phyloP scores from a whole-genome alignment of 2,888 invertebrate genomes.

The Folsomia manolachei region DNA sequence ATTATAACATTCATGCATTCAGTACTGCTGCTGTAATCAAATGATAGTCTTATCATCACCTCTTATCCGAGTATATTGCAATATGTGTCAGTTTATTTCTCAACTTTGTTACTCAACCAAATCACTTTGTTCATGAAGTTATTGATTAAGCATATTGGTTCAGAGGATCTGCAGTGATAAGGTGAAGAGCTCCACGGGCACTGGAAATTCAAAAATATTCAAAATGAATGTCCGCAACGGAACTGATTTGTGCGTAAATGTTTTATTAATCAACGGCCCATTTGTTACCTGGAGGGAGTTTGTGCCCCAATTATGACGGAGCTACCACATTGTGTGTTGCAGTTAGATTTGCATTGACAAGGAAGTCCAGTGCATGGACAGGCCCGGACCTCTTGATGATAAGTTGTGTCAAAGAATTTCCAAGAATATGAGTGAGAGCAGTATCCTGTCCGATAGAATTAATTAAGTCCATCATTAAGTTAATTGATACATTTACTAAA shows the following conservation, averaged over 20 bases:
- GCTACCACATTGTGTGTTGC: slow-evolving; percentile 24
- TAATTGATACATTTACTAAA: not conserved
- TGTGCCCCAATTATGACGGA: slow-evolving; percentile 24
- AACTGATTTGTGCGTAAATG: not conserved
- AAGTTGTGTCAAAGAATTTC: slow-evolving; percentile 23
- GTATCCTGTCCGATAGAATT: slow-evolving; percentile 17
- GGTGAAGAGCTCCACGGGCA: slow-evolving; percentile 27
- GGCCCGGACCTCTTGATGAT: slow-evolving; percentile 14
- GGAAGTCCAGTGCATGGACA: slow-evolving; percentile 34
- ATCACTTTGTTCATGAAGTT: too few species aligned
- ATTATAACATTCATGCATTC: too few species aligned
- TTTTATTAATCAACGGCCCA: not conserved
- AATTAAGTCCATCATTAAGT: too few species aligned
- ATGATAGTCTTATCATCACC: too few species aligned
- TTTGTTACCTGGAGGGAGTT: slow-evolving; percentile 22
- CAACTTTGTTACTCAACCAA: too few species aligned
- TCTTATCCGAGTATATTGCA: too few species aligned
- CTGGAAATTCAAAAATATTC: slow-evolving; percentile 18
- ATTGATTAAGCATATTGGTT: not conserved
- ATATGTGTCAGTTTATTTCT: too few species aligned
- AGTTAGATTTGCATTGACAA: slow-evolving; percentile 32
- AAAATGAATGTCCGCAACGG: too few species aligned
- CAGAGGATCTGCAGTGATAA: slow-evolving; percentile 2
- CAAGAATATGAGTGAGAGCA: slow-evolving; percentile 39
- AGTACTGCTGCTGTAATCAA: too few species aligned